These are phyloP conservation scores for Gymnocheta viridis DNA, from an alignment of 2,888 invertebrate species.

Conservation along the genomic window DNA sequence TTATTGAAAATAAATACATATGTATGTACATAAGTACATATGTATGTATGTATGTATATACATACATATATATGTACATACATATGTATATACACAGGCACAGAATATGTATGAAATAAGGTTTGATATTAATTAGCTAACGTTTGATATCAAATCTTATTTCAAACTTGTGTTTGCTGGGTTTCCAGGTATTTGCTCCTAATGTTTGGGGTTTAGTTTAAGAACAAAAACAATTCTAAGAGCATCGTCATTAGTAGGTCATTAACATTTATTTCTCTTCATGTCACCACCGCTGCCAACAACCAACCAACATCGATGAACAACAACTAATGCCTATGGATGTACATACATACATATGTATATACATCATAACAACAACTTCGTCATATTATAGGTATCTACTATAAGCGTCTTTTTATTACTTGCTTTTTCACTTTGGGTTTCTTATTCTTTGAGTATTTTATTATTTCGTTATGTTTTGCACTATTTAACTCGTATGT, in stretches of 20 bases:
- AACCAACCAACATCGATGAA: constrained; percentile 7
- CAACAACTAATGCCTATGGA: neutral
- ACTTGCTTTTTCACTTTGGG: neutral
- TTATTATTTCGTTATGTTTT: constrained; percentile 37
- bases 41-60: neutral
- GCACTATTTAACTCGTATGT: constrained; percentile 50
- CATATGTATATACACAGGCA: neutral
- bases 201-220: neutral
- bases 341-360: too few relatives aligned
- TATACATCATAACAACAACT: constrained; percentile 20
- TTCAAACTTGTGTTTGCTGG: too few relatives aligned
- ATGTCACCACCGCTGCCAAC: constrained; percentile 26
- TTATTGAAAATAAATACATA: neutral
- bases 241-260: constrained; percentile 59
- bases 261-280: constrained; percentile 56
- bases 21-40: neutral
- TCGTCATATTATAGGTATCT: constrained; percentile 38
- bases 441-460: constrained; percentile 27
- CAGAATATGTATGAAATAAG: too few relatives aligned
- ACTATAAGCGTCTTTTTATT: constrained; percentile 20
- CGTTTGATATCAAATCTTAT: too few relatives aligned
- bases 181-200: neutral
- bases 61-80: neutral
- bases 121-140: too few relatives aligned
- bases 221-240: constrained; percentile 23